Conservation (phyloP, 2,113 vertebrate species). For the Lucifuga dentata region DNA sequence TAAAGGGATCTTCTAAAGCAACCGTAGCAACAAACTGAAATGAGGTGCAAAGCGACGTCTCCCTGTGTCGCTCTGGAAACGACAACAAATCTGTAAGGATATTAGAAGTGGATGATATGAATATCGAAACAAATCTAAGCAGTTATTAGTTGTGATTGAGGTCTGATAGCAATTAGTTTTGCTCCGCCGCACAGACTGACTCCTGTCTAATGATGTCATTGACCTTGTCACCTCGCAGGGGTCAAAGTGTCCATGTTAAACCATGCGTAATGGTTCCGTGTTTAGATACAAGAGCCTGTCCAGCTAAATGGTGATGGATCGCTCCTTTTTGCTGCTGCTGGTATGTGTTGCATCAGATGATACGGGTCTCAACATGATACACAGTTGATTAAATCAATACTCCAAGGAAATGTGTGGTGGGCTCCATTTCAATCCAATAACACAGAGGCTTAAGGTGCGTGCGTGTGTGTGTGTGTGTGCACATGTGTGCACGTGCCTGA, state of each 20-base stretch:
- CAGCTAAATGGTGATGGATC: slow-evolving; percentile 81
- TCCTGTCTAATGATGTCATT: slow-evolving; percentile 81
- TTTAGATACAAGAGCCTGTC: slow-evolving; percentile 81
- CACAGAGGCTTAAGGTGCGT: slow-evolving; percentile 50
- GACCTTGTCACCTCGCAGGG: slow-evolving; percentile 79
- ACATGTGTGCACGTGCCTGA: slow-evolving; percentile 5
- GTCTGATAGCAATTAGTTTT: slow-evolving; percentile 81
- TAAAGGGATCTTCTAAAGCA: slow-evolving; percentile 66
- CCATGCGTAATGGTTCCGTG: slow-evolving; percentile 81
- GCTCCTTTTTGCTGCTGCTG: slow-evolving; percentile 68
- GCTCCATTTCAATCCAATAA: slow-evolving; percentile 82
- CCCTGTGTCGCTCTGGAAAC: slow-evolving; percentile 28
- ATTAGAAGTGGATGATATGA: slow-evolving; percentile 71
- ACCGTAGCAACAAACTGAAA: slow-evolving; percentile 55
- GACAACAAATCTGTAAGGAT: slow-evolving; percentile 61
- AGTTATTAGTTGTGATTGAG: slow-evolving; percentile 79
- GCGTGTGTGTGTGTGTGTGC: slow-evolving; percentile 1
- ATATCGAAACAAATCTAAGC: slow-evolving; percentile 75
- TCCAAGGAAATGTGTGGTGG: slow-evolving; percentile 78
- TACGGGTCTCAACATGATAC: slow-evolving; percentile 80
- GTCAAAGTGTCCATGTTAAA: slow-evolving; percentile 82
- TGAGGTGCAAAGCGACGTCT: slow-evolving; percentile 49
- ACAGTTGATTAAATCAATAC: slow-evolving; percentile 84
- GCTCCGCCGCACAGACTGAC: slow-evolving; percentile 64
- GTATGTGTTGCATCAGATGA: slow-evolving; percentile 81